Base-by-base conservation (phyloP, 2,113 vertebrate genomes). In the Prinia subflava region DNA sequence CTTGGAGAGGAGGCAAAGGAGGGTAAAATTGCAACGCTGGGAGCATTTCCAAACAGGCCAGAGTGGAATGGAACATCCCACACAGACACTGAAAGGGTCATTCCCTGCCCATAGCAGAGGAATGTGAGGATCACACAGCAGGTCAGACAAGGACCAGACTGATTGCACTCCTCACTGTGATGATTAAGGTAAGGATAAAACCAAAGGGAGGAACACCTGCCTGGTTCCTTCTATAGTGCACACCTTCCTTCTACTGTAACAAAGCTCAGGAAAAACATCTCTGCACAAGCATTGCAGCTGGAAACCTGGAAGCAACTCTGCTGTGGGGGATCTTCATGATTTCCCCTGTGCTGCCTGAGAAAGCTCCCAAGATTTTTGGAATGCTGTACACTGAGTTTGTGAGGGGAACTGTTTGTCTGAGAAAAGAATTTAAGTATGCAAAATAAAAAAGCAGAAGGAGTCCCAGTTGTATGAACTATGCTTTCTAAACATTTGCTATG, bases 231-330 rank as follows among this genome's bases (percentile, higher is more conserved):
- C 59, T 31, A 35, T 0, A 7, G 18, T 1, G n/a, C 81, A 63
- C 11, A 15, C 16, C 22, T 74, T 44, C 16, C 22, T 74, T 44
- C 5, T 15, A 70, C 4, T 18, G 39, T 7, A 46, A 37, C 16
- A 56, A 56, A 67, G 35, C 33, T 42, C 74, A 64, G 33, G 35
- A 75, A 18, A 77, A 91, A 21, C 49, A 44, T 7, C 42, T 53
- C 42, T 50, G 23, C 33, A 42, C 0, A 0, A 6, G 13, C 44
- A 13, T 4, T 39, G 37, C 49, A 76, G 23, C 37, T 24, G 62
- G 35, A 42, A 79, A 37, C 41, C 6, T 62, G 53, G n/a, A 79
- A 71, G 24, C 49, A 73, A 31, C 20, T 62, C 55, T n/a, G 23
- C 64, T 77, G 11, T 17, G 20, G 7, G 9, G 15, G 73, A 92